A percentile compares a stretch with the other conserved stretches of the same genome.
These are phyloP conservation scores for Sebastes hubbsi DNA, from an alignment of 2,797 vertebrate genomes.

Conservation along the genomic window DNA sequence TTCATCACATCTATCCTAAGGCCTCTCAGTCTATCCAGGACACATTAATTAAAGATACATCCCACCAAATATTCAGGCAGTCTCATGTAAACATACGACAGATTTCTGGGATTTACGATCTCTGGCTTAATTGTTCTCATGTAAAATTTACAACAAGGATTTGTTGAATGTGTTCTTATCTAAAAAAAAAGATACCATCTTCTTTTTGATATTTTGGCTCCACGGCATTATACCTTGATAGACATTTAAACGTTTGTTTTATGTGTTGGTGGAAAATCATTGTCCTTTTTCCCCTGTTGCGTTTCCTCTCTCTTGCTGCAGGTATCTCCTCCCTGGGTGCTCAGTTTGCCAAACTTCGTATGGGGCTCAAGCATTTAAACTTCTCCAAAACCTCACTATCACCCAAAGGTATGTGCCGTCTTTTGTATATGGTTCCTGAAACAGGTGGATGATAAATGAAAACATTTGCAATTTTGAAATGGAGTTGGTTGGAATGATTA, in stretches of 20 bases:
- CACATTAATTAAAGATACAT: conserved; percentile 61
- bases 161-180: not conserved
- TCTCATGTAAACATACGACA: not conserved
- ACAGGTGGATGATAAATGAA: not conserved
- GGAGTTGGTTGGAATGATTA: not conserved
- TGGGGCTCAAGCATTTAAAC: conserved; percentile 94
- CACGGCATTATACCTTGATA: not conserved
- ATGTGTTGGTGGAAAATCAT: not conserved
- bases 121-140: conserved; percentile 21
- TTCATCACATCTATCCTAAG: conserved; percentile 30
- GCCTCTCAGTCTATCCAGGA: conserved; percentile 31
- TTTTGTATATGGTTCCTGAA: not conserved
- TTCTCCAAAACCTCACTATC: conserved; percentile 96
- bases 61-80: conserved; percentile 23
- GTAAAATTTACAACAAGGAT: not conserved
- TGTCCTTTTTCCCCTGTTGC: not conserved
- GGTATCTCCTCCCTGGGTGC: conserved; percentile 91
- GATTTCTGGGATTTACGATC: not conserved
- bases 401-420: conserved; percentile 89
- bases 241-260: not conserved
- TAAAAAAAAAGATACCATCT: not conserved
- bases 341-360: conserved; percentile 94
- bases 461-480: not conserved
- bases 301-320: conserved; percentile 56
- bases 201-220: not conserved